Evolutionary conservation across 2,113 vertebrate species (phyloP).

Genomic region (Etheostoma spectabile): DNA sequence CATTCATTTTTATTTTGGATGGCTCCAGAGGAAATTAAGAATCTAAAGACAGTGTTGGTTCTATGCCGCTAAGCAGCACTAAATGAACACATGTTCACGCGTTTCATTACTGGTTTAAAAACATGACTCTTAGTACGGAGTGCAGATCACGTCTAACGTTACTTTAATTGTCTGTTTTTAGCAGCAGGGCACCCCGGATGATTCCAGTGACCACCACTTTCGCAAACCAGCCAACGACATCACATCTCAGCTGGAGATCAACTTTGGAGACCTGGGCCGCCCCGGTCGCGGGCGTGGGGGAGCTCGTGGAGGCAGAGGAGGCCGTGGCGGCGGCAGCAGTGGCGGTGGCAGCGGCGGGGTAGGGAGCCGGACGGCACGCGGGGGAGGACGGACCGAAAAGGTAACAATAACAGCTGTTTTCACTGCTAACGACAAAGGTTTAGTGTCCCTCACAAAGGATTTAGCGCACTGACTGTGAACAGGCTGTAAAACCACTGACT

Average conservation of each 20-base stretch:
- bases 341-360: slow-evolving; percentile 84
- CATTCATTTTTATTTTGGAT: background rate
- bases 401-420: slow-evolving; percentile 75
- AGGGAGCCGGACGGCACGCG: slow-evolving; percentile 87
- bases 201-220: slow-evolving; percentile 95
- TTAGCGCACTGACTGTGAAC: slow-evolving; percentile 21
- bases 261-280: slow-evolving; percentile 97
- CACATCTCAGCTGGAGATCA: slow-evolving; percentile 99
- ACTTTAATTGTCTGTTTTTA: background rate
- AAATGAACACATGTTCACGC: background rate
- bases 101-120: background rate
- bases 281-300: slow-evolving; percentile 95
- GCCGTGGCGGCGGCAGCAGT: slow-evolving; percentile 90
- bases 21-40: background rate
- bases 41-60: background rate
- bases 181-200: slow-evolving; percentile 86
- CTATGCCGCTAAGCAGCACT: background rate
- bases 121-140: background rate
- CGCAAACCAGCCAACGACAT: slow-evolving; percentile 99
- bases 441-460: slow-evolving; percentile 46
- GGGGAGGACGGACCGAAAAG: slow-evolving; percentile 95
- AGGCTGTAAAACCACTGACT: slow-evolving; percentile 43
- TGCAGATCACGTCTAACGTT: background rate
- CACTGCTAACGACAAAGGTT: slow-evolving; percentile 37
- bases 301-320: slow-evolving; percentile 91